Conservation (phyloP, 2,113 vertebrate species). For the Synodontis membranacea region DNA sequence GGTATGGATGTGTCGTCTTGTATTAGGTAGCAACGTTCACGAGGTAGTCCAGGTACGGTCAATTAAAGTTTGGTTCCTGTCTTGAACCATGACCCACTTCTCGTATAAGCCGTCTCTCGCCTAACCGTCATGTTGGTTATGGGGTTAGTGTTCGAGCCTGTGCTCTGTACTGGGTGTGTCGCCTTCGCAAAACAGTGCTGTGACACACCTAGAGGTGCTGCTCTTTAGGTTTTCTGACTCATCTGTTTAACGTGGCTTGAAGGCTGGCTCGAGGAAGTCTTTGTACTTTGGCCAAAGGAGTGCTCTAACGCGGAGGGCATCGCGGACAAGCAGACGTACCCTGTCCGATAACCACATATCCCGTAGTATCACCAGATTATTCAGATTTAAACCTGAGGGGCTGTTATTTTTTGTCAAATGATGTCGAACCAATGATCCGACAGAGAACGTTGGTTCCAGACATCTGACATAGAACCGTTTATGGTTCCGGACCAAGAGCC, state of each 20-base stretch:
- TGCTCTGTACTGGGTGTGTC: slow-evolving; percentile 30
- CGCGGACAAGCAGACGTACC: background rate
- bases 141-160: background rate
- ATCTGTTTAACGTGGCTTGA: background rate
- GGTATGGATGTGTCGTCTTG: background rate
- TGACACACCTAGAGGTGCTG: slow-evolving; percentile 49
- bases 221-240: slow-evolving; percentile 30
- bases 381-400: too few species aligned
- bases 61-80: background rate
- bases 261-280: background rate
- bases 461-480: too few species aligned
- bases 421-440: too few species aligned
- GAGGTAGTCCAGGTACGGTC: background rate
- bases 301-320: background rate
- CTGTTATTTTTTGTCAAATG: too few species aligned
- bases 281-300: background rate
- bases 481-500: too few species aligned
- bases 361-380: too few species aligned
- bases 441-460: too few species aligned
- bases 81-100: background rate
- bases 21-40: background rate
- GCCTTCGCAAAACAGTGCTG: background rate
- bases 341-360: background rate
- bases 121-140: background rate
- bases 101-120: too few species aligned